phyloP scores from a whole-genome alignment of 2,797 vertebrate genomes.

The Bufotes viridis region DNA sequence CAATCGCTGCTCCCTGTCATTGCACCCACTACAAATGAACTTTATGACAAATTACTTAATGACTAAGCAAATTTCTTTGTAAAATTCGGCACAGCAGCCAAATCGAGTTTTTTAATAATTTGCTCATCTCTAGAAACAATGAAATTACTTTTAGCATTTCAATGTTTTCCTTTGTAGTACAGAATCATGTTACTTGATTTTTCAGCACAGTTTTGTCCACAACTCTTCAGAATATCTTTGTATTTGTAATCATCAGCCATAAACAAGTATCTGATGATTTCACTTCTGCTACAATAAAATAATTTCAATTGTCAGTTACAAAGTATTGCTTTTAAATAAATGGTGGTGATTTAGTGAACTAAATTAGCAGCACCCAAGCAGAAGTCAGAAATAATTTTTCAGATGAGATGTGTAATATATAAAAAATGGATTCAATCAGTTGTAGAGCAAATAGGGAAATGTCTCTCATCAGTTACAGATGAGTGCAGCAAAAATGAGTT shows the following conservation, averaged over 20 bases:
- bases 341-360: constrained; percentile 47
- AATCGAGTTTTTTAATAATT: too few species aligned
- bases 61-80: too few species aligned
- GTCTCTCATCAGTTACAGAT: constrained; percentile 72
- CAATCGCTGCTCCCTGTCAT: too few species aligned
- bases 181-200: not conserved
- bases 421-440: constrained; percentile 65
- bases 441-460: constrained; percentile 68
- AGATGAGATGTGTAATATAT: constrained; percentile 62
- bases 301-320: constrained; percentile 30
- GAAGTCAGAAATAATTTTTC: constrained; percentile 42
- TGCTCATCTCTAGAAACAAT: too few species aligned
- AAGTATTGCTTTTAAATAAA: constrained; percentile 49
- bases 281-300: constrained; percentile 20
- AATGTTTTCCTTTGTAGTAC: too few species aligned
- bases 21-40: too few species aligned
- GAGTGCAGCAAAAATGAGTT: constrained; percentile 76
- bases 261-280: constrained; percentile 20
- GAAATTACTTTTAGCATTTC: too few species aligned
- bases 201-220: not conserved
- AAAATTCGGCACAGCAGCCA: too few species aligned
- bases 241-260: not conserved
- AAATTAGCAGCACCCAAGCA: constrained; percentile 60
- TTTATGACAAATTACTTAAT: too few species aligned
- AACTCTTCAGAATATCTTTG: not conserved